Evolutionary conservation across 2,888 invertebrate genomes (phyloP).

Genomic region (Pheosia gnoma): DNA sequence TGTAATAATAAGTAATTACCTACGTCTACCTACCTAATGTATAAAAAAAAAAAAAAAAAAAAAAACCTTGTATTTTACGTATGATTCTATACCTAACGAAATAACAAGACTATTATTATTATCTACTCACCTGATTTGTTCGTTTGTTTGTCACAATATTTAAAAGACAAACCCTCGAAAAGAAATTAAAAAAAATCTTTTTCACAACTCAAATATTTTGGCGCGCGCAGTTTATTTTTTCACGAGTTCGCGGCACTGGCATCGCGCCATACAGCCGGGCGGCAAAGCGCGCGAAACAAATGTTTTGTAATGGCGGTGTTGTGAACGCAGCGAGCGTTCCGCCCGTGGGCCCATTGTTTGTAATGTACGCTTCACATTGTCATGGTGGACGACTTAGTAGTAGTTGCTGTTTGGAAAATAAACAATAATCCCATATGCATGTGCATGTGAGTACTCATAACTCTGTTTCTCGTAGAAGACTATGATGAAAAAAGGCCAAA

Average conservation of each 20-base stretch:
- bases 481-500: no score
- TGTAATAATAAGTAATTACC: no score
- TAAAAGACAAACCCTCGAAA: neutral
- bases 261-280: slow-evolving; percentile 48
- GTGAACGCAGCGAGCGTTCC: slow-evolving; percentile 25
- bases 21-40: no score
- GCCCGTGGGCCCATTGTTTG: slow-evolving; percentile 11
- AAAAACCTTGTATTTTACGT: no score
- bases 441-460: no score
- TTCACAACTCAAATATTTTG: slow-evolving; percentile 10
- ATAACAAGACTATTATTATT: neutral
- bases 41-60: no score
- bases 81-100: no score
- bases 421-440: neutral
- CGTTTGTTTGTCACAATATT: neutral
- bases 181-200: neutral
- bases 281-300: slow-evolving; percentile 50
- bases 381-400: neutral
- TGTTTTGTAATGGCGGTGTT: slow-evolving; percentile 42
- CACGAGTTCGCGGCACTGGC: slow-evolving; percentile 37
- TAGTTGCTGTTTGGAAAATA: neutral
- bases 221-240: slow-evolving; percentile 50
- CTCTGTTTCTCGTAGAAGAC: no score
- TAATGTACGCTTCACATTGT: slow-evolving; percentile 2
- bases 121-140: neutral